phyloP scores from a whole-genome alignment of 2,797 vertebrate genomes.

The Sphenodon punctatus region DNA sequence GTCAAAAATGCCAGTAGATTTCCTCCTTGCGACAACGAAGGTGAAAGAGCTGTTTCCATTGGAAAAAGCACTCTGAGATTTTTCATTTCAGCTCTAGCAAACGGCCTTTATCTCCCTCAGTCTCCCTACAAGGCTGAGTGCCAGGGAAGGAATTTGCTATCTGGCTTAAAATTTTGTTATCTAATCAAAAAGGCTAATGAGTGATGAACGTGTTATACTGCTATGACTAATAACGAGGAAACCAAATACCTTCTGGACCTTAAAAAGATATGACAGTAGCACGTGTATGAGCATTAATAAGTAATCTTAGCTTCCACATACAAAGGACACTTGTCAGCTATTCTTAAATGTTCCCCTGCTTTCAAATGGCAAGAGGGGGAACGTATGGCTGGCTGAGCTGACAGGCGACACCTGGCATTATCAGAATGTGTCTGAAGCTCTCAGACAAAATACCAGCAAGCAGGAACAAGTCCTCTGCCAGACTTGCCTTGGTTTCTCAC shows the following conservation, averaged over 20 bases:
- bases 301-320: background rate
- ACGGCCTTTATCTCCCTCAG: too few species aligned
- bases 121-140: background rate
- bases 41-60: too few species aligned
- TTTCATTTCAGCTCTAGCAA: too few species aligned
- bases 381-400: rapidly evolving
- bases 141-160: background rate
- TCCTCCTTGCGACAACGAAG: too few species aligned
- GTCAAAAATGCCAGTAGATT: too few species aligned
- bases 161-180: background rate
- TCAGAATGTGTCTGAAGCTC: background rate
- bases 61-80: too few species aligned
- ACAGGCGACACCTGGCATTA: background rate
- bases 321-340: background rate
- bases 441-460: background rate
- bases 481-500: background rate
- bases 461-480: background rate
- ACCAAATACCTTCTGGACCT: background rate
- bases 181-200: background rate
- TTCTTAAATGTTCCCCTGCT: background rate
- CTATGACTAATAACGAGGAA: background rate
- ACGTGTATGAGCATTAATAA: background rate
- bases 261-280: background rate
- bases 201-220: background rate
- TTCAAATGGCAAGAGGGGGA: background rate